These are phyloP conservation scores for Coregonus ussuriensis DNA, from an alignment of 2,797 vertebrate species.

Conservation along the genomic window DNA sequence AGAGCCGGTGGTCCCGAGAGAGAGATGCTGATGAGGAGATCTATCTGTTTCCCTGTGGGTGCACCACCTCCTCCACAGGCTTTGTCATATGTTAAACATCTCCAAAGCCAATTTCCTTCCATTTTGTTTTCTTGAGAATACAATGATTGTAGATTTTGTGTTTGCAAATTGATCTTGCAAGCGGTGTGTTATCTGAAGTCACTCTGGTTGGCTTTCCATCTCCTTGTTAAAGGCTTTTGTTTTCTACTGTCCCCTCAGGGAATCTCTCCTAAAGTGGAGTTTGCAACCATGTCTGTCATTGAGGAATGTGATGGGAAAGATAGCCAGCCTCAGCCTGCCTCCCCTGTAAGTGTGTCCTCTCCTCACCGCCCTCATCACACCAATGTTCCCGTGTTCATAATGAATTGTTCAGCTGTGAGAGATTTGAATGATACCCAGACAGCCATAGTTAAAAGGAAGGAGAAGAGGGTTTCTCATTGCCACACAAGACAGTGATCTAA, in stretches of 20 bases:
- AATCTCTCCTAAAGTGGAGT: constrained; percentile 92
- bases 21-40: constrained; percentile 88
- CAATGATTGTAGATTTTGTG: constrained; percentile 68
- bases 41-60: constrained; percentile 83
- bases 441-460: neutral
- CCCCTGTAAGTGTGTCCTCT: constrained; percentile 55
- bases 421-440: neutral
- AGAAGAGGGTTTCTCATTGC: neutral
- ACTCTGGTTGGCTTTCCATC: constrained; percentile 75
- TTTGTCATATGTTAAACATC: constrained; percentile 70
- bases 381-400: neutral
- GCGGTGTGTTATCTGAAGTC: constrained; percentile 65
- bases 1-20: constrained; percentile 76
- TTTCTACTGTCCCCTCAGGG: constrained; percentile 77
- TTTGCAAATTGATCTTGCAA: constrained; percentile 75
- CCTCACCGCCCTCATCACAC: neutral
- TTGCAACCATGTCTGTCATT: constrained; percentile 88
- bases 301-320: constrained; percentile 79
- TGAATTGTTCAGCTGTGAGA: neutral
- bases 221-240: constrained; percentile 66
- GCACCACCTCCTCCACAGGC: constrained; percentile 26
- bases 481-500: neutral
- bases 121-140: constrained; percentile 62
- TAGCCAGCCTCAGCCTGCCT: constrained; percentile 44
- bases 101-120: constrained; percentile 66